Conservation (phyloP, 1,140 invertebrate species). For the Sycophila sp. region DNA sequence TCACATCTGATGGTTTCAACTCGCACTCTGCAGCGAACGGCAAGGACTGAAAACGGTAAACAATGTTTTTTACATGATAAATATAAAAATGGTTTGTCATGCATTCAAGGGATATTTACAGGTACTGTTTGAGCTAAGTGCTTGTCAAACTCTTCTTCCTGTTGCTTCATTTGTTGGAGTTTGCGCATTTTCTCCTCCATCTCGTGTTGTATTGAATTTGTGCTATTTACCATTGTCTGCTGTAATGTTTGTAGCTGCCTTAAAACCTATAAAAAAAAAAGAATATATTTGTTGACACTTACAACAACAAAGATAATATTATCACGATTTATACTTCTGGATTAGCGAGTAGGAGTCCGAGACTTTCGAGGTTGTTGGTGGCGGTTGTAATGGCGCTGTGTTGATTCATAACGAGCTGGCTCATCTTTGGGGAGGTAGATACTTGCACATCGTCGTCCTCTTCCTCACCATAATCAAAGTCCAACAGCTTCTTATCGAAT, state of each 20-base stretch:
- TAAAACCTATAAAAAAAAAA: slow-evolving; percentile 67
- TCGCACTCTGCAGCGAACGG: slow-evolving; percentile 77
- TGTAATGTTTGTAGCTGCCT: slow-evolving; percentile 75
- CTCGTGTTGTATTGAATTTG: slow-evolving; percentile 67
- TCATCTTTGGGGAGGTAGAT: slow-evolving; percentile 54
- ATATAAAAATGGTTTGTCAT: slow-evolving; percentile 14
- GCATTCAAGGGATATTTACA: slow-evolving; percentile 59
- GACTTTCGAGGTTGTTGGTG: slow-evolving; percentile 57
- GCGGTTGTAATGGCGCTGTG: slow-evolving; percentile 48
- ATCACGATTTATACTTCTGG: slow-evolving; percentile 53
- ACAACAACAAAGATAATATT: background rate
- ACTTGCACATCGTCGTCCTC: slow-evolving; percentile 76
- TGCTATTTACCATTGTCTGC: slow-evolving; percentile 57
- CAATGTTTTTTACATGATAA: too few species aligned
- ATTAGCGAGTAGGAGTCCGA: slow-evolving; percentile 61
- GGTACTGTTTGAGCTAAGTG: slow-evolving; percentile 78
- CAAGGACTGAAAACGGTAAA: slow-evolving; percentile 65
- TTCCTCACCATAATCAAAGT: slow-evolving; percentile 87
- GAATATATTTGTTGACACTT: background rate
- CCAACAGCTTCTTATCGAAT: slow-evolving; percentile 81
- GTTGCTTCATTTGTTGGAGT: slow-evolving; percentile 77
- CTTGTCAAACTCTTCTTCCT: slow-evolving; percentile 83
- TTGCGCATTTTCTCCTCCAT: slow-evolving; percentile 78
- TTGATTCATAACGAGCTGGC: slow-evolving; percentile 47
- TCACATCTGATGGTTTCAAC: slow-evolving; percentile 69